Evolutionary conservation across 2,113 vertebrate genomes (phyloP), one percentile per base, ranked within the genome.

Genomic region (Phoenicopterus ruber): DNA sequence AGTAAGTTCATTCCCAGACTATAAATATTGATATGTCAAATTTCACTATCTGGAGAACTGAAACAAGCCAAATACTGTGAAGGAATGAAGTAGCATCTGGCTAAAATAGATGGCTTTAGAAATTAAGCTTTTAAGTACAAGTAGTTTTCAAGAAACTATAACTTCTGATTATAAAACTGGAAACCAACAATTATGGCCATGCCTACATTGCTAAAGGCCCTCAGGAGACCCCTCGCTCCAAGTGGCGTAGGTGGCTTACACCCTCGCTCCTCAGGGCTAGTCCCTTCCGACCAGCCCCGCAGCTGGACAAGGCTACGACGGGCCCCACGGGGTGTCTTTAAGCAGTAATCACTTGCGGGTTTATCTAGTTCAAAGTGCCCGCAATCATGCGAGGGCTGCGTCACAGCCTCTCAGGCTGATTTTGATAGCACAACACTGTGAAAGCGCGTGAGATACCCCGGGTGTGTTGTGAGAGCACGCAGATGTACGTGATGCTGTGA

Each of bases 271-370:
- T 71, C n/a, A 11, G 20, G 40, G 32, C 29, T 77, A 15, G 61
- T 20, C n/a, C 24, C 40, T 81, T 62, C 46, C 32, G 4, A 66
- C 46, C 70, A 24, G 15, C 29, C 28, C 18, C 34, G 13, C 0
- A 0, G 18, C 1, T 54, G 77, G 73, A 54, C 25, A 40, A 78
- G 21, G 52, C 61, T 42, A 11, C 1, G 1, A 49, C 3, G 31
- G 25, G 25, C 32, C 40, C 19, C 38, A n/a, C 9, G 32, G 12
- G 7, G 5, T 66, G 38, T 24, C 26, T 50, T 49, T 18, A 74
- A 28, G 31, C 77, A 78, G 50, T 16, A 34, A 17, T 74, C 57
- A 34, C 21, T 62, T 47, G 10, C 24, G 32, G 12, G 22, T 65
- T 86, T 80, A 67, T 29, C 49, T 12, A 50, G 6, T 38, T 40